Base-by-base conservation (phyloP, 1,140 invertebrate species). In the Drosophila kanapiae region DNA sequence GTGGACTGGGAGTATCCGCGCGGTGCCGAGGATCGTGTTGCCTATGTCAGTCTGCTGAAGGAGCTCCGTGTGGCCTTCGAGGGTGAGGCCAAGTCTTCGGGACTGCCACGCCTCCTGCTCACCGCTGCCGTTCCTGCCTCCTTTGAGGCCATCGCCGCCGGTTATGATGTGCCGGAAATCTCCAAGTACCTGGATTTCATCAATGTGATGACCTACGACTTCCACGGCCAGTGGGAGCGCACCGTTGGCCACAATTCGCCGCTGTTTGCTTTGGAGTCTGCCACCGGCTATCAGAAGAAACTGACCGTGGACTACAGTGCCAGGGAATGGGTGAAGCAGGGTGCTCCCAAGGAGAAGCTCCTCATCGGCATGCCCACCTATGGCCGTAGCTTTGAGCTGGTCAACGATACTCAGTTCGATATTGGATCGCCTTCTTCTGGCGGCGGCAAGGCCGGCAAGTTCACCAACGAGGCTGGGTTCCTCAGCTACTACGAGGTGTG, bases 1-100 rank as follows among this genome's bases (percentile, higher is more conserved):
- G 96, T 99, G 1, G 98, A 99, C 90, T 99, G 98, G 98, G 98
- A 99, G 93, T 99, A 99, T 93, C 98, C 98, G 4, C 95, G 97
- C 90, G 97, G 97, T 16, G 95, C 96, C 6, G 97, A 98, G 81
- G 98, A 99, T 88, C 94, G 96, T 40, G 94, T 95, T 1, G 95
- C 97, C 14, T 98, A 97, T 85, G 95, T 97, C 0, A 96, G 96
- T 91, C 94, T 98, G 1, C 93, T 98, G 29, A 77, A 80, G 23
- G 98, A 99, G 93, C 93, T 98, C 1, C 94, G 97, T 33, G 93
- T 97, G 14, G 97, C 98, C 1, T 98, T 98, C 90, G 97, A 98
- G 92, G 98, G 97, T 3, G 97, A 98, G 94, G 96, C 96, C 0
- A 96, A 96, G 88, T 95, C 94, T 3, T 96, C 96, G 3, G 96